Conservation (phyloP, 2,797 vertebrate genomes). For the Limosa lapponica region DNA sequence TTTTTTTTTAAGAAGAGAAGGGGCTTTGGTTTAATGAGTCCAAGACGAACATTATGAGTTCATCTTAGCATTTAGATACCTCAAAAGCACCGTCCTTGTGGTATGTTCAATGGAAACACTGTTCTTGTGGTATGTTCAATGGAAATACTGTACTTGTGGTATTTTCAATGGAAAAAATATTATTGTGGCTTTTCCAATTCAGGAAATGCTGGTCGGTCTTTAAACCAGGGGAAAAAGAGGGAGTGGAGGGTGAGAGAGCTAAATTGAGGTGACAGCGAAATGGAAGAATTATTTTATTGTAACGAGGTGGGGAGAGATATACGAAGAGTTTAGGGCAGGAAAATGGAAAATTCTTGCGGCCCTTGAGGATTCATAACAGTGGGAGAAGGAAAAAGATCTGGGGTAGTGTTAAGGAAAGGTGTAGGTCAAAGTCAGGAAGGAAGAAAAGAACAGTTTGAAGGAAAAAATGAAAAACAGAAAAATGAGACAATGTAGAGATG, state of each 20-base stretch:
- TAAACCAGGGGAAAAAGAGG: conserved; percentile 65
- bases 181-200: conserved; percentile 74
- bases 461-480: not conserved
- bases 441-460: not conserved
- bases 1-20: conserved; percentile 51
- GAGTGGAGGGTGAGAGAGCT: conserved; percentile 59
- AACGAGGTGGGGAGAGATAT: conserved; percentile 61
- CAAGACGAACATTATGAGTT: conserved; percentile 79
- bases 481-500: accelerated
- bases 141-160: conserved; percentile 81
- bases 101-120: conserved; percentile 80
- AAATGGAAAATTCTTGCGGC: conserved; percentile 65
- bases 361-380: conserved; percentile 60
- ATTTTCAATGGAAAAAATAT: conserved; percentile 81
- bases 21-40: conserved; percentile 76
- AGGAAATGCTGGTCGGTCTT: conserved; percentile 76
- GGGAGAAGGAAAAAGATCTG: conserved; percentile 63
- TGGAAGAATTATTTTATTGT: conserved; percentile 56
- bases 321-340: conserved; percentile 53
- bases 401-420: conserved; percentile 27
- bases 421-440: not conserved
- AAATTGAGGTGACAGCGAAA: conserved; percentile 59
- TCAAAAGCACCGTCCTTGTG: conserved; percentile 76
- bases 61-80: conserved; percentile 79
- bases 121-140: conserved; percentile 79